Evolutionary conservation across 2,888 invertebrate genomes (phyloP), one percentile per base, ranked within the genome.

Genomic region (Drosophila mulleri): DNA sequence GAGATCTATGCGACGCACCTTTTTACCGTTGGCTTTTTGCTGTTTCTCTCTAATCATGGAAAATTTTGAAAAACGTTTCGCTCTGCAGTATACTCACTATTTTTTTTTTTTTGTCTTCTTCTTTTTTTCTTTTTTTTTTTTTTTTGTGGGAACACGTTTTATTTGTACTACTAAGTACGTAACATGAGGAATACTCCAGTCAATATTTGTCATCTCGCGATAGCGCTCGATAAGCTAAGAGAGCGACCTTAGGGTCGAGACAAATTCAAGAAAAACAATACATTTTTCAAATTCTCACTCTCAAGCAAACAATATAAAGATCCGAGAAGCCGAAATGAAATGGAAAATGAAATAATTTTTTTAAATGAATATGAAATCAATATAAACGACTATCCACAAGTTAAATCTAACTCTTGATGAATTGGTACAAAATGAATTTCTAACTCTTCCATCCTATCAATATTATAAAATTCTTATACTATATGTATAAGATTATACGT

Each of bases 161-260:
- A 82, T 82, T 82, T 80, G 73, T 70, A 70, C 35, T 50, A 68
- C 45, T 50, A 68, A 58, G 57, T 72, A 72, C 60, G 56, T 42
- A 58, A 35, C 9, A 44, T 11, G 23, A 57, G 32, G 23, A 23
- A 53, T 37, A 23, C 37, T 3, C 9, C 26, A 14, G 65, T 68
- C 64, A 75, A 73, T 69, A 75, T 75, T 75, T 69, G 69, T 52
- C 44, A 67, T 64, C 61, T 69, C 39, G 58, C 29, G 45, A 47
- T 59, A 62, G 39, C 65, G 29, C 44, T 59, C 65, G 63, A 50
- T 62, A 68, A 68, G 57, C 57, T 26, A 12, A 14, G 20, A 26
- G 26, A 29, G 26, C 48, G 72, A 71, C 73, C 59, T 52, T 71
- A 50, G 23, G 44, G 7, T 35, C 26, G 37, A 14, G 52, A 32